Percentiles rank a stretch among this genome's conserved stretches.
These are phyloP conservation scores for Graptemys geographica DNA, from an alignment of 2,797 vertebrate species.

Conservation along the genomic window DNA sequence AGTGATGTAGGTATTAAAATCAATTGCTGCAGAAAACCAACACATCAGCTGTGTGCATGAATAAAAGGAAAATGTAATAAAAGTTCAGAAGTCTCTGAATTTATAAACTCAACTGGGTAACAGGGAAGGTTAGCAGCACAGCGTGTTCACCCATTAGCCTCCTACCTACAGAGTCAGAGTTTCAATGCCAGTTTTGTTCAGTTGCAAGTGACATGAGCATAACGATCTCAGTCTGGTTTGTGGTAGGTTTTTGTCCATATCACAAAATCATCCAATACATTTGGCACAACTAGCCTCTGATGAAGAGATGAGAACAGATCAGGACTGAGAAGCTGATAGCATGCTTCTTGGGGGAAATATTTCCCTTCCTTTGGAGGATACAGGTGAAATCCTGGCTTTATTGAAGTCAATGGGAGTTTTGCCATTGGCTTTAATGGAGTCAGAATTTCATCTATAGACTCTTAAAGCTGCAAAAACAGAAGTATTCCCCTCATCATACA, in stretches of 20 bases:
- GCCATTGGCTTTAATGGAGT: background rate
- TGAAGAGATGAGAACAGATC: background rate
- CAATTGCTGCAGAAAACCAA: background rate
- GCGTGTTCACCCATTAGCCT: background rate
- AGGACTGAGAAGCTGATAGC: background rate
- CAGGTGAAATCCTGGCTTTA: background rate
- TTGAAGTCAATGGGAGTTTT: background rate
- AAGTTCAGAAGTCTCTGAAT: background rate
- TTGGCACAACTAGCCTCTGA: rapidly evolving
- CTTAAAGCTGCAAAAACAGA: background rate
- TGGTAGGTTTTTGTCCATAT: background rate
- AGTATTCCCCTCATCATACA: background rate
- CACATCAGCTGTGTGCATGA: background rate
- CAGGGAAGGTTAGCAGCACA: background rate
- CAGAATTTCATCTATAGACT: background rate
- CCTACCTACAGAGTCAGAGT: rapidly evolving
- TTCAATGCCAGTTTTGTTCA: background rate
- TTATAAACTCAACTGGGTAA: background rate
- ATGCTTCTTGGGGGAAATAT: background rate
- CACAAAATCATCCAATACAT: background rate
- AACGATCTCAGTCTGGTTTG: background rate
- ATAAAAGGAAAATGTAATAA: background rate
- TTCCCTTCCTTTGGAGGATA: background rate
- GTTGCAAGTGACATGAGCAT: rapidly evolving
- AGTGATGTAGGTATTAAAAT: background rate